These are phyloP conservation scores for Drosophila tripunctata DNA, from an alignment of 2,888 invertebrate genomes.

Conservation along the genomic window DNA sequence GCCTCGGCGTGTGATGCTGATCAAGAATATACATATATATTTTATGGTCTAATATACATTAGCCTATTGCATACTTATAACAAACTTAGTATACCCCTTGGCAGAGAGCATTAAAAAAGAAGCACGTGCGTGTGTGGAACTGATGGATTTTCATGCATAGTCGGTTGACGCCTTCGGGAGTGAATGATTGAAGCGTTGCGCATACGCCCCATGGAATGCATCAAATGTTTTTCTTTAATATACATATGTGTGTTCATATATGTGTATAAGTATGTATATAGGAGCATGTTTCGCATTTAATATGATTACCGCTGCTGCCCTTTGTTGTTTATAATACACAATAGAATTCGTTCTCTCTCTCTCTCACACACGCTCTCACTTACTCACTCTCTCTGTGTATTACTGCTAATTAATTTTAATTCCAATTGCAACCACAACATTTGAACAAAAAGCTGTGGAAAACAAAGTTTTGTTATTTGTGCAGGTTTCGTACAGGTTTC, in stretches of 20 bases:
- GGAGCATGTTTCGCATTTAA: slow-evolving; percentile 30
- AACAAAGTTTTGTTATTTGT: slow-evolving; percentile 11
- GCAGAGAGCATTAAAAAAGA: too few relatives aligned
- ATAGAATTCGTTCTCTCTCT: not conserved
- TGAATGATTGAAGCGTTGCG: slow-evolving; percentile 12
- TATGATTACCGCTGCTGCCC: slow-evolving; percentile 18
- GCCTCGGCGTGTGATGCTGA: too few relatives aligned
- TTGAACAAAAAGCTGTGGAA: slow-evolving; percentile 21
- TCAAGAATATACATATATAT: too few relatives aligned
- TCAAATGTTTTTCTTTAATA: not conserved
- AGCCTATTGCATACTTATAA: too few relatives aligned
- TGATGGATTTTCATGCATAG: slow-evolving; percentile 49
- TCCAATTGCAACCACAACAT: slow-evolving; percentile 17
- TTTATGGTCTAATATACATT: too few relatives aligned
- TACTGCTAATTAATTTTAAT: slow-evolving; percentile 48
- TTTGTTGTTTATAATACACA: slow-evolving; percentile 31
- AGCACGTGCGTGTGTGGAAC: slow-evolving; percentile 21
- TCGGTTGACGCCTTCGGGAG: slow-evolving; percentile 13
- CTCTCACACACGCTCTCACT: not conserved
- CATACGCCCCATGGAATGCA: slow-evolving; percentile 40
- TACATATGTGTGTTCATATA: too few relatives aligned
- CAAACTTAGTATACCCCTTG: too few relatives aligned
- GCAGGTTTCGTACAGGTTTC: not conserved
- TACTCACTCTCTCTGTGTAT: slow-evolving; percentile 6
- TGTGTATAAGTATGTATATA: too few relatives aligned